phyloP scores from a whole-genome alignment of 2,113 vertebrate species.

The Anguilla japonica region DNA sequence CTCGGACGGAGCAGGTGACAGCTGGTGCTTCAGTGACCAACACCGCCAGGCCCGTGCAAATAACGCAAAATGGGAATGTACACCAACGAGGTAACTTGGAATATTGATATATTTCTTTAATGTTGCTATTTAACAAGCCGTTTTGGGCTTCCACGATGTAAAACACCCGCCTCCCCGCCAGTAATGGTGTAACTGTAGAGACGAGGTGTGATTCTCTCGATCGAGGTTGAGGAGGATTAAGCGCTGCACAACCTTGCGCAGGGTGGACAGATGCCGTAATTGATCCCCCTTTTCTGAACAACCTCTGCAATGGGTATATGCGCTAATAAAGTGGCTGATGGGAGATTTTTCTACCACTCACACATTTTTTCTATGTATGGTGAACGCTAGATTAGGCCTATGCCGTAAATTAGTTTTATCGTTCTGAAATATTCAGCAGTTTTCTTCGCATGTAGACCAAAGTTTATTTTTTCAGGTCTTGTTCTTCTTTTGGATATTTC shows the following conservation, averaged over 20 bases:
- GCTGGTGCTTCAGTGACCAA: conserved; percentile 9
- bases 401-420: too few species aligned
- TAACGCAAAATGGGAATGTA: conserved; percentile 52
- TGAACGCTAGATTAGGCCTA: too few species aligned
- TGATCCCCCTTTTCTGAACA: background rate
- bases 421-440: too few species aligned
- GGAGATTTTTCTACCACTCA: too few species aligned
- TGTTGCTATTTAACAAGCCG: background rate
- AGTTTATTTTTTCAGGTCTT: too few species aligned
- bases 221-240: background rate
- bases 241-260: background rate
- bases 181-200: background rate
- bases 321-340: too few species aligned
- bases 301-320: too few species aligned
- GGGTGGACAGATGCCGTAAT: background rate
- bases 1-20: conserved; percentile 34
- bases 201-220: background rate
- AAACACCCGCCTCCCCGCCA: background rate
- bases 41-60: conserved; percentile 37
- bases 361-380: too few species aligned
- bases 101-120: background rate
- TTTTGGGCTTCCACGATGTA: background rate
- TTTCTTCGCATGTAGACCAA: too few species aligned
- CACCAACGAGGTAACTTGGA: conserved; percentile 50
- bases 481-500: too few species aligned